Base-by-base conservation (phyloP, 1,140 invertebrate species). In the Panagrolaimus sp. region DNA sequence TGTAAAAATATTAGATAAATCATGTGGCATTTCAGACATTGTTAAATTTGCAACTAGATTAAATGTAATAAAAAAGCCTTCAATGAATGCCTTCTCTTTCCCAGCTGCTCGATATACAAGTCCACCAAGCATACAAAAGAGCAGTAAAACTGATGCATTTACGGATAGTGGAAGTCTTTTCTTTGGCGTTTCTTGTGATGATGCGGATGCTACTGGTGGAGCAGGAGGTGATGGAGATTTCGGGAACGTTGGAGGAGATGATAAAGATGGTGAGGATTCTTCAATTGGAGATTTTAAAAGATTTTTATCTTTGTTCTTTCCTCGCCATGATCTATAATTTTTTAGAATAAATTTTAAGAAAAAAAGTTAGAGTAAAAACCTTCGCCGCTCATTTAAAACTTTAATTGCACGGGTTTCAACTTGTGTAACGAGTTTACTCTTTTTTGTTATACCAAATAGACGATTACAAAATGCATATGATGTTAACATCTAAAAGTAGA, bases 71-170 rank as follows among this genome's bases (percentile, higher is more conserved):
- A 81, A 81, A 57, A 81, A 81, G 9, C 78, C 81, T 64, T 78
- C 77, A 13, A 80, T 71, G 63, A 80, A 81, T 1, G 76, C 75
- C 48, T 75, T 77, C 57, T 75, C 25, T 25, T 75, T 76, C 14
- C 76, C 79, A 23, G 79, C 78, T 16, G 80, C 81, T 16, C 80
- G 75, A 57, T 83, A 82, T 42, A 82, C 72, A 11, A 83, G 25
- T 9, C 81, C 80, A 63, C 80, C 80, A 13, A 83, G 65, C 74
- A 79, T 82, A 51, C 81, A 83, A 61, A 82, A 82, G 9, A 83
- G 65, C n/a, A 82, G 69, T 16, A 82, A 67, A 63, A 82, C 80
- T 7, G 79, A 72, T 9, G 78, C 79, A 65, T 83, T 82, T 1
- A 83, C 81, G 38, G 73, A 82, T 23, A 82, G 73, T 11, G 80